Percentiles rank a stretch among this genome's conserved stretches.
These are phyloP conservation scores for Neodiprion lecontei DNA, from an alignment of 1,140 invertebrate species.

Conservation along the genomic window DNA sequence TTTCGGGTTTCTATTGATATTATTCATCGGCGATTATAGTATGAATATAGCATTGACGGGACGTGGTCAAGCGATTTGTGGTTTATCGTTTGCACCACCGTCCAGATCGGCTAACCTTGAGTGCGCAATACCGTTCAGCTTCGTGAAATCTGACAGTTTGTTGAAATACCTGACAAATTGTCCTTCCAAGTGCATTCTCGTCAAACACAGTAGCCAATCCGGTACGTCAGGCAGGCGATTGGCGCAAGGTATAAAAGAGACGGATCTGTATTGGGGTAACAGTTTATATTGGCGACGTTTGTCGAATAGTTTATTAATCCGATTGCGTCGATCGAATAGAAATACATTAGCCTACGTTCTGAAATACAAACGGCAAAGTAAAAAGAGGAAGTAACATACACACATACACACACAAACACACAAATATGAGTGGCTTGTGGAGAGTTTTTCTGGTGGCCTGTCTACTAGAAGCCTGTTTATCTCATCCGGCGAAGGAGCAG, in stretches of 20 bases:
- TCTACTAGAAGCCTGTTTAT: conserved; percentile 5
- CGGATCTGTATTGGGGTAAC: conserved; percentile 31
- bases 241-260: conserved; percentile 49
- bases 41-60: background rate
- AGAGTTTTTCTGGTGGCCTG: conserved; percentile 17
- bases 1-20: too few relatives aligned
- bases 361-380: background rate
- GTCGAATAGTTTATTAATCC: background rate
- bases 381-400: background rate
- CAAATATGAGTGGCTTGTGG: background rate
- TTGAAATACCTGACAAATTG: conserved; percentile 29
- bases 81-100: conserved; percentile 16
- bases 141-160: conserved; percentile 35
- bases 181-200: conserved; percentile 33
- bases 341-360: background rate
- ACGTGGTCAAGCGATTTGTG: background rate
- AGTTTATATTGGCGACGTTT: conserved; percentile 39
- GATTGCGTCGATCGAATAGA: too few relatives aligned
- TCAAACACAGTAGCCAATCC: conserved; percentile 28
- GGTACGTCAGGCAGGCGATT: conserved; percentile 25
- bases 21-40: background rate
- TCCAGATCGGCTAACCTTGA: conserved; percentile 18
- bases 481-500: conserved; percentile 7
- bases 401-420: background rate
- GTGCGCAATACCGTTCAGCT: conserved; percentile 26